These are phyloP conservation scores for Danio kyathit DNA, from an alignment of 2,797 vertebrate genomes.

Conservation along the genomic window DNA sequence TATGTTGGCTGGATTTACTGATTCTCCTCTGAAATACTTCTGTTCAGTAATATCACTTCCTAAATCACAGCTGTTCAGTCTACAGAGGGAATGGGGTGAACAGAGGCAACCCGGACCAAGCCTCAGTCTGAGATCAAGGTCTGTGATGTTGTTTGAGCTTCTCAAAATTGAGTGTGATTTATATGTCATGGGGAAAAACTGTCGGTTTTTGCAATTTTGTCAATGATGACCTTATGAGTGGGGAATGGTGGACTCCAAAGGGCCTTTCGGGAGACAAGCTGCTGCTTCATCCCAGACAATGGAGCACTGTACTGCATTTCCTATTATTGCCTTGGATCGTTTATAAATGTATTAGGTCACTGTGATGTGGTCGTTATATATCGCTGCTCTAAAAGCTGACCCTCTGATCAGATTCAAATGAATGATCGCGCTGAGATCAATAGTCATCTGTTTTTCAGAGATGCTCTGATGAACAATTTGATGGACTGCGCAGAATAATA, in stretches of 20 bases:
- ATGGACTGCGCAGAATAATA: slow-evolving; percentile 11
- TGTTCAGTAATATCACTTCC: slow-evolving; percentile 42
- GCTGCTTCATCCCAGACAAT: slow-evolving; percentile 71
- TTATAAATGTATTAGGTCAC: slow-evolving; percentile 60
- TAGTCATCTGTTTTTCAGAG: slow-evolving; percentile 38
- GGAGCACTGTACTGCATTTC: slow-evolving; percentile 57
- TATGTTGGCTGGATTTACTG: slow-evolving; percentile 6
- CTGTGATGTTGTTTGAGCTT: slow-evolving; percentile 59
- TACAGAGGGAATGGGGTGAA: not conserved
- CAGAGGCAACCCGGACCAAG: slow-evolving; percentile 6
- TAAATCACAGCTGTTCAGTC: slow-evolving; percentile 55
- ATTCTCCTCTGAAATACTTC: slow-evolving; percentile 26
- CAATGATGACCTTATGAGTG: slow-evolving; percentile 73
- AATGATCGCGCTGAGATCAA: slow-evolving; percentile 36
- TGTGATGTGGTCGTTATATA: slow-evolving; percentile 35
- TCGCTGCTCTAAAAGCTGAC: slow-evolving; percentile 43
- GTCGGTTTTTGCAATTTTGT: slow-evolving; percentile 70
- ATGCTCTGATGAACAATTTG: slow-evolving; percentile 14
- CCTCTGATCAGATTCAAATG: slow-evolving; percentile 32
- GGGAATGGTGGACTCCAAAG: slow-evolving; percentile 70
- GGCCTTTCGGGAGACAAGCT: slow-evolving; percentile 72
- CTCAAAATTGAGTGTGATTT: slow-evolving; percentile 66
- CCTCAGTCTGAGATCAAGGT: slow-evolving; percentile 60
- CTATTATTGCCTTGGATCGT: slow-evolving; percentile 56
- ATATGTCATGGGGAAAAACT: slow-evolving; percentile 66